Percentiles rank a stretch among this genome's conserved stretches.
These are phyloP conservation scores for Sepioteuthis lessoniana DNA, from an alignment of 2,888 invertebrate genomes.

Conservation along the genomic window DNA sequence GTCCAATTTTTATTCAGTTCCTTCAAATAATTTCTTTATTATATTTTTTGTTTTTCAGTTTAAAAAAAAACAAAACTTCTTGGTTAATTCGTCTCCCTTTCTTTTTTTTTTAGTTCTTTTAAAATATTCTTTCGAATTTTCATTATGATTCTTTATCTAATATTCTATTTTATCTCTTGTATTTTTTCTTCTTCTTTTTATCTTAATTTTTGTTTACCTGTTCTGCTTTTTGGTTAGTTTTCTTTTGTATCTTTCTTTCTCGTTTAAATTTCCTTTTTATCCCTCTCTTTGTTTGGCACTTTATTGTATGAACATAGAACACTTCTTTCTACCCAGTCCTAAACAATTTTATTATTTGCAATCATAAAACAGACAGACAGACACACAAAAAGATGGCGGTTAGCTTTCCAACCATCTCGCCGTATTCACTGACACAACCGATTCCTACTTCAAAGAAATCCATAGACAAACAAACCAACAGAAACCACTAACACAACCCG, in stretches of 20 bases:
- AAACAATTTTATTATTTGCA: background rate
- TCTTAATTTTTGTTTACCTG: too few species aligned
- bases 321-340: background rate
- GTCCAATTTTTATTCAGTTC: too few species aligned
- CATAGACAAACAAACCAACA: background rate
- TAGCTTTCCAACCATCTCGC: background rate
- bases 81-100: too few species aligned
- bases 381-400: background rate
- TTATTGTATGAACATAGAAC: background rate
- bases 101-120: too few species aligned
- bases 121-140: too few species aligned
- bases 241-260: background rate
- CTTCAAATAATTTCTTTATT: too few species aligned
- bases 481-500: slow-evolving; percentile 8
- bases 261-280: background rate
- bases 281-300: background rate
- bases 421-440: slow-evolving; percentile 33
- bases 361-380: background rate
- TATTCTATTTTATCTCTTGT: too few species aligned
- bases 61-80: too few species aligned
- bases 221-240: background rate
- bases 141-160: too few species aligned
- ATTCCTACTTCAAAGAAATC: slow-evolving; percentile 5
- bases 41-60: too few species aligned
- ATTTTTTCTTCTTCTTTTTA: too few species aligned